Evolutionary conservation across 1,140 invertebrate species (phyloP).

Genomic region (Drosophila busckii): DNA sequence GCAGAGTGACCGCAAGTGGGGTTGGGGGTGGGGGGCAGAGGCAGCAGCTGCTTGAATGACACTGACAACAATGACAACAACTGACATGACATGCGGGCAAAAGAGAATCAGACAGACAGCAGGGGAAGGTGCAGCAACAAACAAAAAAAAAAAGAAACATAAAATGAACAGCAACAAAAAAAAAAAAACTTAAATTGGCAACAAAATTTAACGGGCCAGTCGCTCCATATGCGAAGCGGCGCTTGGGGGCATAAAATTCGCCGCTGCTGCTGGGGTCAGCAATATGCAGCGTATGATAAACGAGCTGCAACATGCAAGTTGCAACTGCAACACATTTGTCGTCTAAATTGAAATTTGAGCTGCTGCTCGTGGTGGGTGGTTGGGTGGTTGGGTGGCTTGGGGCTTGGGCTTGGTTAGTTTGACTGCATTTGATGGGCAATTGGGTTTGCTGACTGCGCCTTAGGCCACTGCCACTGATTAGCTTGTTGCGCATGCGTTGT

Average conservation of each 20-base stretch:
- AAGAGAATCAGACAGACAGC: constrained; percentile 1
- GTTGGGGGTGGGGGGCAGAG: not conserved
- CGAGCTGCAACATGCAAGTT: constrained; percentile 19
- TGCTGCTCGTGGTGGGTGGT: no score
- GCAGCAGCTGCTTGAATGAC: constrained; percentile 38
- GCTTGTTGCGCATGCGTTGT: constrained; percentile 60
- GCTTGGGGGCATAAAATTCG: constrained; percentile 38
- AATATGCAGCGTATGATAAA: constrained; percentile 54
- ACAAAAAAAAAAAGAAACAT: not conserved
- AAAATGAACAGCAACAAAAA: no score
- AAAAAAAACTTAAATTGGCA: constrained; percentile 5
- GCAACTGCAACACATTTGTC: constrained; percentile 34
- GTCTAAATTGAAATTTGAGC: constrained; percentile 61
- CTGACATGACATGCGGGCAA: constrained; percentile 47
- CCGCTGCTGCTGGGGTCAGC: constrained; percentile 53
- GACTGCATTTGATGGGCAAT: constrained; percentile 47
- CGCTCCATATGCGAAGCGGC: not conserved
- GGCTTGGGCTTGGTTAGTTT: no score
- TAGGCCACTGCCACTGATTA: constrained; percentile 23
- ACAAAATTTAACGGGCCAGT: constrained; percentile 19
- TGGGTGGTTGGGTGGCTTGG: no score
- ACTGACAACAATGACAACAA: constrained; percentile 62
- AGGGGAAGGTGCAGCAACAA: not conserved
- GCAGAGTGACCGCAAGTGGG: not conserved
- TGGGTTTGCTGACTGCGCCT: no score